Base-by-base conservation (phyloP, 2,113 vertebrate species). In the Anthoscopus minutus region DNA sequence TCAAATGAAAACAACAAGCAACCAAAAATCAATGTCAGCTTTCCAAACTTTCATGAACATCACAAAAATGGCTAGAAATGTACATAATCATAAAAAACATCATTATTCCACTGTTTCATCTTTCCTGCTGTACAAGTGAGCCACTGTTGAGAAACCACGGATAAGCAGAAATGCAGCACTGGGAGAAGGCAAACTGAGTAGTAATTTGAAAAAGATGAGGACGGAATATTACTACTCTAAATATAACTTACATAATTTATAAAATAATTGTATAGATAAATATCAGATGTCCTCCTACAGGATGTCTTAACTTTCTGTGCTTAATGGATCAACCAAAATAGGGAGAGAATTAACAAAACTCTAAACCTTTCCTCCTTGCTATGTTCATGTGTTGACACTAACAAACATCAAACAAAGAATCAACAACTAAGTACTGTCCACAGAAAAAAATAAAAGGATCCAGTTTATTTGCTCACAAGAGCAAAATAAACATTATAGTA, bases 61-160 rank as follows among this genome's bases (percentile, higher is more conserved):
- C 40, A 84, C 19, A 81, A 89, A 86, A 94, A 51, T 16, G 0
- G 10, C n/a, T 21, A 81, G 40, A 73, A 35, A 47, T 5, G 2
- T 21, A 56, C 27, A 35, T 7, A 62, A 78, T 38, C 1, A 58
- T 17, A 23, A 73, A 78, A 84, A 30, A 0, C 13, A 54, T 13
- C 10, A 44, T 65, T 70, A 60, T 53, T 67, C 17, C 4, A 25
- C 24, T 60, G 51, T 64, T 81, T 62, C 27, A 45, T 42, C 37
- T 73, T 76, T 67, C 20, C 45, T 79, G 22, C 22, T 53, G 31
- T 60, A 44, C 9, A 82, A n/a, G 10, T 56, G 18, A 76, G 61
- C 13, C 30, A 54, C 16, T 42, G 15, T 3, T 50, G 60, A 71
- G 61, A 81, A 74, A 61, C 7, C 18, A 62, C 0, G 0, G n/a